phyloP scores from a whole-genome alignment of 1,140 invertebrate species.

The Anadara kagoshimensis region DNA sequence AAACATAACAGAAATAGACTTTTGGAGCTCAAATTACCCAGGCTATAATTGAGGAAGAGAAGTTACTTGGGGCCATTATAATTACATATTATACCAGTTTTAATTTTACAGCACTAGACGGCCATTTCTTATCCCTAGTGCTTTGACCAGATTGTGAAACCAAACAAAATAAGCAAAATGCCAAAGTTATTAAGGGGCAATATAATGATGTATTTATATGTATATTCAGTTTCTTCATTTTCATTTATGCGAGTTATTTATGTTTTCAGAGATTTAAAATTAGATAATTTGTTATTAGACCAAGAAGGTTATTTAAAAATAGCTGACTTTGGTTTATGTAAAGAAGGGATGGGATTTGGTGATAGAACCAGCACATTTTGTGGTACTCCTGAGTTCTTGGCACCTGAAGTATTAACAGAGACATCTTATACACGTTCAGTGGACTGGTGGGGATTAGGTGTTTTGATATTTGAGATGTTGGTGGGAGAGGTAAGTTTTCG shows the following conservation, averaged over 20 bases:
- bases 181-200: too few relatives aligned
- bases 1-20: too few relatives aligned
- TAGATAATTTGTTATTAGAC: conserved; percentile 98
- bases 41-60: too few relatives aligned
- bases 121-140: too few relatives aligned
- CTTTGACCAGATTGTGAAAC: too few relatives aligned
- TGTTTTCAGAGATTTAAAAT: conserved; percentile 91
- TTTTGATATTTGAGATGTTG: conserved; percentile 99
- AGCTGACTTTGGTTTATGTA: conserved; percentile 99
- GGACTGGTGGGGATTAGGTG: conserved; percentile 99
- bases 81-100: too few relatives aligned
- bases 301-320: conserved; percentile 92
- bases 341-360: conserved; percentile 99
- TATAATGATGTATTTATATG: too few relatives aligned
- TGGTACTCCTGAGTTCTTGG: conserved; percentile 99
- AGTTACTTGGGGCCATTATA: too few relatives aligned
- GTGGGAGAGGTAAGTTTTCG: conserved; percentile 89
- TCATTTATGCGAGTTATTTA: conserved; percentile 15
- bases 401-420: conserved; percentile 98
- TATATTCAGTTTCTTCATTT: background rate
- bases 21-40: too few relatives aligned
- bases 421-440: conserved; percentile 98
- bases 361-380: conserved; percentile 98
- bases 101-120: too few relatives aligned
- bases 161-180: too few relatives aligned